Base-by-base conservation (phyloP, 2,888 invertebrate genomes). In the Furcula furcula region DNA sequence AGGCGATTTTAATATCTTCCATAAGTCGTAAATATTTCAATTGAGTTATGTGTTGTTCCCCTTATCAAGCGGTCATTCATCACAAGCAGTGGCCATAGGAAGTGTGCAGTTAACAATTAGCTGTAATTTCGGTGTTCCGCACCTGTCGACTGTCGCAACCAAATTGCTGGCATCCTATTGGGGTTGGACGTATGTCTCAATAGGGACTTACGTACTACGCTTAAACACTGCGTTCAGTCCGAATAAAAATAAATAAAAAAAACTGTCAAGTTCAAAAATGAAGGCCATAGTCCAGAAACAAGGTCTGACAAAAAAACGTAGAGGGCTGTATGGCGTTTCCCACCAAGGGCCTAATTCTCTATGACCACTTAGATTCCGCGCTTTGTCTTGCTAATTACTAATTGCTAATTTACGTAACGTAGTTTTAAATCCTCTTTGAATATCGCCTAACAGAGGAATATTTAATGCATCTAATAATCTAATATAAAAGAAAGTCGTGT, bases 131-230 rank as follows among this genome's bases (percentile, higher is more conserved):
- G 31, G 34, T 38, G 40, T 49, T 57, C 54, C 55, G 48, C 50
- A 40, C 44, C 46, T 52, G 44, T 5, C 33, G 25, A 23, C 32
- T 13, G 22, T 34, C 26, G 13, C 11, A 22, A 2, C 20, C 13
- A 47, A 62, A 64, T 65, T 62, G 55, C 28, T 34, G 36, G 33
- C 63, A 50, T 64, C 63, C 63, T 59, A 46, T 48, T 29, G 31
- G 20, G 19, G 34, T 4, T 14, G 12, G n/a, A 28, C 31, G 13
- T 34, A 11, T 27, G 28, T n/a, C 14, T n/a, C 9, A 14, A 14
- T 14, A 9, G 14, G 14, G 5, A n/a, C 26, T 9, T 26, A 5
- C 26, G 13, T 26, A n/a, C 11, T 6, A 9, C 2, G 21, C n/a
- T 21, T 18, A 0, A 5, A 18, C 7, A 5, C n/a, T n/a, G n/a